These are phyloP conservation scores for Oligia latruncula DNA, from an alignment of 2,888 invertebrate genomes.

Conservation along the genomic window DNA sequence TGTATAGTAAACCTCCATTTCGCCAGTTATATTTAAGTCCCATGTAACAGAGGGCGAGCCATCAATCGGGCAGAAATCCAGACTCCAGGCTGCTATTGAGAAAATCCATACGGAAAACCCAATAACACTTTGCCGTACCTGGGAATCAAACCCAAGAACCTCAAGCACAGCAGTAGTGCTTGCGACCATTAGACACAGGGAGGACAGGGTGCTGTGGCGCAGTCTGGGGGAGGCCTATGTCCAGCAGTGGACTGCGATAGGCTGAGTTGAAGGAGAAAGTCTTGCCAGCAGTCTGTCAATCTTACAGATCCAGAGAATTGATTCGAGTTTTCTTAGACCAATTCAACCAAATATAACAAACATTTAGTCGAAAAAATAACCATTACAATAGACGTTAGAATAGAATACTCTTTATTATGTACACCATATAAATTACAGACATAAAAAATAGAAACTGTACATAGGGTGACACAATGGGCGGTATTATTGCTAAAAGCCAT, in stretches of 20 bases:
- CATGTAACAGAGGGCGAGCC: neutral
- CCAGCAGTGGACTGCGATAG: too few species aligned
- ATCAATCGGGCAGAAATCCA: neutral
- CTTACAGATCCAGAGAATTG: neutral
- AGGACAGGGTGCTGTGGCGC: too few species aligned
- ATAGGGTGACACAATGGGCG: too few species aligned
- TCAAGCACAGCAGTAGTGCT: neutral
- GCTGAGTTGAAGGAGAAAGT: too few species aligned
- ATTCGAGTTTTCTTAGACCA: neutral
- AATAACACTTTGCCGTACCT: neutral
- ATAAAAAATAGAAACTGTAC: too few species aligned
- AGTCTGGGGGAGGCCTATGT: too few species aligned
- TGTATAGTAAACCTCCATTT: too few species aligned
- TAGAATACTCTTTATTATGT: too few species aligned
- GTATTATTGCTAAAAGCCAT: too few species aligned
- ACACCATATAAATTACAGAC: too few species aligned
- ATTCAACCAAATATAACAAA: constrained; percentile 1
- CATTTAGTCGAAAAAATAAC: neutral
- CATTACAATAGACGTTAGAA: neutral
- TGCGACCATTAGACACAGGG: neutral
- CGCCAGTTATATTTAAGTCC: too few species aligned
- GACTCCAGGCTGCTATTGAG: neutral
- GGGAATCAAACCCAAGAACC: neutral
- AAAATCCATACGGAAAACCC: neutral
- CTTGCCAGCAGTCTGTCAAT: neutral